Evolutionary conservation across 2,888 invertebrate genomes (phyloP), one percentile per base, ranked within the genome.

Genomic region (Heterodera filipjevi): DNA sequence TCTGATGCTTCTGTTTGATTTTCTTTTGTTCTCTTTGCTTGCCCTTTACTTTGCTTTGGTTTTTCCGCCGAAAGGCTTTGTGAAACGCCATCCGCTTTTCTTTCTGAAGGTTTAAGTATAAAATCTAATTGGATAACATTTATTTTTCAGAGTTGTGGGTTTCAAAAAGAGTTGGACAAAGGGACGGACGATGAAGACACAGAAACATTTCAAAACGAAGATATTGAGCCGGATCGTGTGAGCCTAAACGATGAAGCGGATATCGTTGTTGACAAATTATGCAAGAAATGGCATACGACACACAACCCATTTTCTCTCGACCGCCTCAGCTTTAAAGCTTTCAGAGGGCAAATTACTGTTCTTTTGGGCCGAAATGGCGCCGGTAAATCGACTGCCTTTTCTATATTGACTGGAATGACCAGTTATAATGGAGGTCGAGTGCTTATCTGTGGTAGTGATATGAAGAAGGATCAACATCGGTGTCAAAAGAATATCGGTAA

Each of bases 291-390:
- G 84, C 80, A 82, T 2, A 74, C 79, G 6, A 10, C 39, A 12
- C 12, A 6, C 39, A 39, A 2, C 39, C 39, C 6, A 39, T 39
- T 82, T 59, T 88, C 88, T 8, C 86, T 88, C 1, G 85, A 86
- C 71, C 83, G 83, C 73, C 79, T 89, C 72, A 79, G 81, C 2
- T 81, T 88, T 71, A 81, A 83, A 68, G 87, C 86, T 12, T 86
- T 82, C 49, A 78, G 84, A 49, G 88, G 88, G 73, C 85, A 86
- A 79, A 85, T 86, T 0, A 84, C 88, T 1, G 86, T 88, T n/a
- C 84, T 88, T 14, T 84, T 88, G 27, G 88, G 88, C 44, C 88
- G 87, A 74, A 88, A 88, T 78, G 88, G 88, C 33, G 88, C 88
- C 27, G 82, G 82, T 6, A 83, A 83, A 49, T 77, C 79, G 19